Evolutionary conservation across 1,140 invertebrate species (phyloP).

Genomic region (Lordiphosa clarofinis): DNA sequence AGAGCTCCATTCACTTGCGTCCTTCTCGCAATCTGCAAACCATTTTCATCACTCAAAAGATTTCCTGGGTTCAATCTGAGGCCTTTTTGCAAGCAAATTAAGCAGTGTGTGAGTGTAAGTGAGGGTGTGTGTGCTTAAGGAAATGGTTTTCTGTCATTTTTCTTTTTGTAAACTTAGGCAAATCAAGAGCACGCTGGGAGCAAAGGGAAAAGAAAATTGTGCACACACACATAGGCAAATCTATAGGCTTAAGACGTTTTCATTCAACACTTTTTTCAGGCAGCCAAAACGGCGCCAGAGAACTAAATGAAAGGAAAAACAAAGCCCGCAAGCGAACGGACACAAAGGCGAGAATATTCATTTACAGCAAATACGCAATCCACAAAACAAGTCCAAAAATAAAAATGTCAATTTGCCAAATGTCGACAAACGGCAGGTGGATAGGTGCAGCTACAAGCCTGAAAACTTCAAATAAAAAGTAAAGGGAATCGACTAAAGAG

Average conservation of each 20-base stretch:
- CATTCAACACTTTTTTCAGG: conserved; percentile 70
- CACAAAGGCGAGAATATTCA: conserved; percentile 36
- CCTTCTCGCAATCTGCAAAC: background rate
- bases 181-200: conserved; percentile 15
- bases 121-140: conserved; percentile 13
- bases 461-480: conserved; percentile 14
- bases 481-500: conserved; percentile 4
- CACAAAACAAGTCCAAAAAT: conserved; percentile 44
- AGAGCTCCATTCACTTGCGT: too few relatives aligned
- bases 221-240: conserved; percentile 28
- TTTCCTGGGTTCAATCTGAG: conserved; percentile 5
- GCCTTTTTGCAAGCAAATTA: conserved; percentile 6
- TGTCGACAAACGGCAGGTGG: conserved; percentile 54
- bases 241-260: conserved; percentile 72
- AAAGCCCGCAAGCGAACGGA: conserved; percentile 8
- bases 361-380: conserved; percentile 29
- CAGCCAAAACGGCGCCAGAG: conserved; percentile 67
- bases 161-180: conserved; percentile 35
- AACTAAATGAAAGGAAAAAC: conserved; percentile 15
- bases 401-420: conserved; percentile 78
- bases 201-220: conserved; percentile 40
- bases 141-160: conserved; percentile 11
- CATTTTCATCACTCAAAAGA: conserved; percentile 13
- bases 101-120: conserved; percentile 5
- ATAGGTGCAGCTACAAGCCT: conserved; percentile 39